Evolutionary conservation across 2,888 invertebrate genomes (phyloP), one percentile per base, ranked within the genome.

Genomic region (Imbricaverruca yamaguchii): DNA sequence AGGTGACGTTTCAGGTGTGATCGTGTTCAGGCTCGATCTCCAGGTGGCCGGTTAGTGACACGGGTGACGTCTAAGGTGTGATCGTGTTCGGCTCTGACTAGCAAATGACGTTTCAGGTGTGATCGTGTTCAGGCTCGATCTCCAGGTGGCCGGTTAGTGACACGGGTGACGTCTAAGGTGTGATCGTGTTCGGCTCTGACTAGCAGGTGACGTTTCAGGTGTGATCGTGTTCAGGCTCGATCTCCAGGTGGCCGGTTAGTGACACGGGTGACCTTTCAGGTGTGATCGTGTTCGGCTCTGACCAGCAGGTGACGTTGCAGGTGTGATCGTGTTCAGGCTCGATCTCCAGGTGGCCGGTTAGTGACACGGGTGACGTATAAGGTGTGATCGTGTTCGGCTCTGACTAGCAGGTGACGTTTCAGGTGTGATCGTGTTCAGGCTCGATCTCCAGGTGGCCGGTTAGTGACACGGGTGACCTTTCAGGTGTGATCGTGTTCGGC

Each of bases 271-370:
- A 11, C 13, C 18, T 74, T 74, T 3, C 89, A 96, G 96, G 97
- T 81, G 96, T 95, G 81, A 96, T 97, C 83, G 94, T 97, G 85
- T 97, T 96, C 87, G 97, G 94, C 0, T 97, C 96, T 0, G 97
- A 97, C 88, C 97, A 97, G 89, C 97, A 97, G 89, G 97, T 97
- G 13, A n/a, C n/a, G 57, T 57, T 57, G 57, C 89, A 96, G 96
- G 97, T 81, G 96, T 95, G 81, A 96, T 97, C 83, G 94, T 97
- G 85, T 97, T 96, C 87, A 97, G 94, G 0, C 96, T 96, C 0
- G 97, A 97, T 88, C 97, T 97, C 89, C 97, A 97, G 89, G 97
- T 97, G n/a, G n/a, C n/a, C n/a, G n/a, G n/a, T n/a, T n/a, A n/a
- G n/a, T n/a, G n/a, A n/a, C n/a, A n/a, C n/a, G 13, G 95, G 96